These are phyloP conservation scores for Chaenocephalus aceratus DNA, from an alignment of 2,113 vertebrate species.

Conservation along the genomic window DNA sequence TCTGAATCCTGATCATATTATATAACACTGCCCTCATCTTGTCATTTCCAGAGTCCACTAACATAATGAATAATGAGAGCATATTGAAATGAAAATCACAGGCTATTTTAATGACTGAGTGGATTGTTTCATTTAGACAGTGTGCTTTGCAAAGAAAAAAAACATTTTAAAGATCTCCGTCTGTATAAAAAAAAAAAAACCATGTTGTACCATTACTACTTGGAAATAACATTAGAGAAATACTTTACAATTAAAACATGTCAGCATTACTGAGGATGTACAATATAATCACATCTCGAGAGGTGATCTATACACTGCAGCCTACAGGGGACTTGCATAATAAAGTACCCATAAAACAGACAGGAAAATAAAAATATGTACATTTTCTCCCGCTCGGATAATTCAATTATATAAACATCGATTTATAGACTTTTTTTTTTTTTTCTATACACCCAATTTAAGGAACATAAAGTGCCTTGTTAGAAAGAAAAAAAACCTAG, in stretches of 20 bases:
- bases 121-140: slow-evolving; percentile 68
- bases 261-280: slow-evolving; percentile 82
- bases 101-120: slow-evolving; percentile 66
- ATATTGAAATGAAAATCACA: slow-evolving; percentile 50
- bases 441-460: slow-evolving; percentile 53
- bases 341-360: slow-evolving; percentile 74
- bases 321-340: slow-evolving; percentile 45
- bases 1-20: slow-evolving; percentile 6
- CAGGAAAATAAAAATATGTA: slow-evolving; percentile 71
- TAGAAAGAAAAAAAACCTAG: slow-evolving; percentile 27
- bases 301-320: slow-evolving; percentile 80
- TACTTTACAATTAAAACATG: slow-evolving; percentile 89
- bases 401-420: slow-evolving; percentile 51
- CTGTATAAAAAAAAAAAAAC: slow-evolving; percentile 44
- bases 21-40: slow-evolving; percentile 62
- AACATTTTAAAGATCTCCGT: slow-evolving; percentile 66
- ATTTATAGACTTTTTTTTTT: slow-evolving; percentile 37
- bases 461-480: slow-evolving; percentile 66
- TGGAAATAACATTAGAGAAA: slow-evolving; percentile 83
- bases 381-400: slow-evolving; percentile 70
- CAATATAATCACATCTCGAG: slow-evolving; percentile 83
- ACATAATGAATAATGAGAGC: slow-evolving; percentile 3
- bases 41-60: not conserved
- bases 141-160: slow-evolving; percentile 59
- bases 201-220: slow-evolving; percentile 59